These are phyloP conservation scores for Picathartes gymnocephalus DNA, from an alignment of 2,113 vertebrate genomes.

Conservation along the genomic window DNA sequence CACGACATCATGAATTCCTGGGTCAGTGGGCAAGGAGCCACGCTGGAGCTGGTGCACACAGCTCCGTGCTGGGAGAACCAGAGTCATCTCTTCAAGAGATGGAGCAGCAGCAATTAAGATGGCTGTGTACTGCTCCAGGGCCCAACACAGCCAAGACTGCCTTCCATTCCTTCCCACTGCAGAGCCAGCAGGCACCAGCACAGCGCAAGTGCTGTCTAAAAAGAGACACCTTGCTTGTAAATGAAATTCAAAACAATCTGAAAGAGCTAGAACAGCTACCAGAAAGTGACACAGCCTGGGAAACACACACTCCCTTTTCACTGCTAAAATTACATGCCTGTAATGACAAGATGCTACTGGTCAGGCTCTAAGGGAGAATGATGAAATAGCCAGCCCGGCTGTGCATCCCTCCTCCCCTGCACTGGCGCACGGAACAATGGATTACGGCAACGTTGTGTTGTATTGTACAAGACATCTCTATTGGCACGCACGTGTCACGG, in stretches of 20 bases:
- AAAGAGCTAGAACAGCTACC: not conserved
- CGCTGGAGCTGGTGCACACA: rapidly evolving
- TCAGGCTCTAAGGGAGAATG: not conserved
- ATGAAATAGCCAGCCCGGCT: not conserved
- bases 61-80: not conserved
- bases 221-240: constrained; percentile 4
- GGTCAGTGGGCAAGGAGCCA: not conserved
- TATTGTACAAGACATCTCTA: not conserved
- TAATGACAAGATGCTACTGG: not conserved
- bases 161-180: not conserved
- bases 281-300: not conserved
- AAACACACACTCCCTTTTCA: not conserved
- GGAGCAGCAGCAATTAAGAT: constrained; percentile 3
- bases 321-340: not conserved
- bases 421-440: not conserved
- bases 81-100: not conserved
- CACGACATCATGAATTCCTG: rapidly evolving
- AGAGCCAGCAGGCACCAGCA: not conserved
- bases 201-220: not conserved
- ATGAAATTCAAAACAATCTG: not conserved
- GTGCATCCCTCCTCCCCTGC: constrained; percentile 1
- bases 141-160: not conserved
- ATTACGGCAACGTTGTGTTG: not conserved
- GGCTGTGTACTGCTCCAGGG: not conserved
- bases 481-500: not conserved